These are phyloP conservation scores for Alloscopus bannaensis DNA, from an alignment of 2,888 invertebrate species.

Conservation along the genomic window DNA sequence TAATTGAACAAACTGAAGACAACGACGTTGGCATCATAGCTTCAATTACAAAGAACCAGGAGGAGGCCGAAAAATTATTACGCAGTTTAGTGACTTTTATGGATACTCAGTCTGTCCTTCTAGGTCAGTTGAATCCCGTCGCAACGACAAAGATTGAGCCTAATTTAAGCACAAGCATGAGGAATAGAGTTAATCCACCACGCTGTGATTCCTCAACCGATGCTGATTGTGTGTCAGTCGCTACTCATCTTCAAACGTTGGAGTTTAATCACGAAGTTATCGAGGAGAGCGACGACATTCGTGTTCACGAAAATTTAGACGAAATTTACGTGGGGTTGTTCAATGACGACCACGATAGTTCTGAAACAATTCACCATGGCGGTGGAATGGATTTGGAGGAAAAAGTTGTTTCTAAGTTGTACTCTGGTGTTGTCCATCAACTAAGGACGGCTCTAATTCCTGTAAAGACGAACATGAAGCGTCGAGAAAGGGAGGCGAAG, in stretches of 20 bases:
- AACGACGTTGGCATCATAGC: background rate
- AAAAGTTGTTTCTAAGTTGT: background rate
- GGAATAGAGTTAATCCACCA: background rate
- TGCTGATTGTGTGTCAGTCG: too few species aligned
- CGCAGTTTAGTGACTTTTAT: background rate
- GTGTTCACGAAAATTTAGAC: background rate
- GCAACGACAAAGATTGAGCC: background rate
- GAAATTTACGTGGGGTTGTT: slow-evolving; percentile 10
- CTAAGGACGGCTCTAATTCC: slow-evolving; percentile 22
- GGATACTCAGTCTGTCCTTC: background rate
- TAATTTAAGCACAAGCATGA: background rate
- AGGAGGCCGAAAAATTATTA: background rate
- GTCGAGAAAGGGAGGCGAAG: slow-evolving; percentile 32
- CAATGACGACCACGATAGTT: background rate
- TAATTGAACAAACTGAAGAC: background rate
- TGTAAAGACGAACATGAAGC: slow-evolving; percentile 22
- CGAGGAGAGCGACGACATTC: background rate
- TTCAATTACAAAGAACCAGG: background rate
- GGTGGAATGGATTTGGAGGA: background rate
- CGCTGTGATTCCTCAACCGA: too few species aligned
- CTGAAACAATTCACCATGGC: background rate
- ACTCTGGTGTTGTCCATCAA: slow-evolving; percentile 19
- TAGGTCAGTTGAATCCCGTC: background rate
- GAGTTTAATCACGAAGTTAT: background rate
- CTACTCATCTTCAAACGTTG: background rate